Base-by-base conservation (phyloP, 2,113 vertebrate species). In the Pachypanchax playfairii region DNA sequence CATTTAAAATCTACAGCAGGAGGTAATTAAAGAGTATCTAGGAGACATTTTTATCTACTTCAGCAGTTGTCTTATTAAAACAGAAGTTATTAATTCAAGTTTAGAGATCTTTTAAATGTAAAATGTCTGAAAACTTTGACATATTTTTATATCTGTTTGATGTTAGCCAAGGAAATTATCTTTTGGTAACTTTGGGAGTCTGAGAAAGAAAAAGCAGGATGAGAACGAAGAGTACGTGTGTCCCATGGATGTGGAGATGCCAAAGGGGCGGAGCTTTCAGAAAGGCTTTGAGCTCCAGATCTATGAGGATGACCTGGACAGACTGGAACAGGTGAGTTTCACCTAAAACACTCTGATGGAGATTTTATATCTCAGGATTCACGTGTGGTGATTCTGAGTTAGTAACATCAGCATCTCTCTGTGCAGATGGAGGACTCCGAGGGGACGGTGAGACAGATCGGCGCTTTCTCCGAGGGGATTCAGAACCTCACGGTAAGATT, bases 401-500 rank as follows among this genome's bases (percentile, higher is more conserved):
- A 4, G 44, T n/a, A 12, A 53, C 17, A 46, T 51, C 4, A 54
- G 22, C 36, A 1, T 69, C 7, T 72, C 18, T 73, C 46, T 36
- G 21, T 78, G 68, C 54, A 99, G 97, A 99, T 99, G 97, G 97
- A 99, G 62, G 97, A 99, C 87, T 99, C 97, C 0, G 97, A 99
- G 86, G 97, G 97, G 55, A 99, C 97, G 0, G 97, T 99, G 76
- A 93, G 97, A 63, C 97, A 99, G 88, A 99, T 99, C 25, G 97
- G 97, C 20, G 97, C 91, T 0, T 99, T 99, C 84, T 99, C 97
- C 2, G 97, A 99, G 86, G 97, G 94, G 50, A 99, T 99, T 91
- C 98, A 99, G 87, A 99, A 99, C 70, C 89, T 99, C 51, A 99
- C 97, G 10, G 97, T 99, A 89, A 94, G 92, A 62, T 44, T 38